Evolutionary conservation across 1,140 invertebrate genomes (phyloP).

Genomic region (Physella acuta): DNA sequence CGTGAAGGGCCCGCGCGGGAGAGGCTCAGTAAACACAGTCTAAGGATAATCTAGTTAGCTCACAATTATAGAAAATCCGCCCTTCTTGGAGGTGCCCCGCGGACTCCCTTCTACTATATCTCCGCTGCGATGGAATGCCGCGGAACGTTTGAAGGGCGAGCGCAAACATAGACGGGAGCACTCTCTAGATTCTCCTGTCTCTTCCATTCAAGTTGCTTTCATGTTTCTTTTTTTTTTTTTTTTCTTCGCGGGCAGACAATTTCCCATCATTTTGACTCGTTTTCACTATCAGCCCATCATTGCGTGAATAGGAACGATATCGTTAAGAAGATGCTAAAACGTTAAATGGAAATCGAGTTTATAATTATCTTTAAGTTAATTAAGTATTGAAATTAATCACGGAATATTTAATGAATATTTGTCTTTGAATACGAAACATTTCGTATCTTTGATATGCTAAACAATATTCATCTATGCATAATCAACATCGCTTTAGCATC

Average conservation of each 20-base stretch:
- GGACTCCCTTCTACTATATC: constrained; percentile 9
- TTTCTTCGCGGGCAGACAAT: not conserved
- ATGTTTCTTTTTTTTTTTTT: not conserved
- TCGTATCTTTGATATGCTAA: too few species aligned
- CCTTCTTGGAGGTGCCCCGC: constrained; percentile 3
- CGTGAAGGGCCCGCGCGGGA: constrained; percentile 9
- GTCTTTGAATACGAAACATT: too few species aligned
- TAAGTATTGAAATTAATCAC: too few species aligned
- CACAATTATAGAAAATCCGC: constrained; percentile 21
- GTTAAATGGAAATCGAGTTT: not conserved
- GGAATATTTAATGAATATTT: too few species aligned
- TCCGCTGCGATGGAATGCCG: constrained; percentile 5
- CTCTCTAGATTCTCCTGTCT: not conserved
- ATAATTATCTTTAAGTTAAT: not conserved
- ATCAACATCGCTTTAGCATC: too few species aligned
- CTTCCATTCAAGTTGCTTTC: not conserved
- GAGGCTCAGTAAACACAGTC: constrained; percentile 22
- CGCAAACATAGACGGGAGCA: not conserved
- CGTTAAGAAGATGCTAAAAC: not conserved
- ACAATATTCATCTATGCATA: too few species aligned
- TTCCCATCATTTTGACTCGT: too few species aligned
- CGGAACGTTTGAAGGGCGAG: not conserved
- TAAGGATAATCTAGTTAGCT: constrained; percentile 22
- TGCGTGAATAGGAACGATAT: not conserved
- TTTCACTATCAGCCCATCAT: too few species aligned